Evolutionary conservation across 1,140 invertebrate species (phyloP).

Genomic region (Brachionus calyciflorus): DNA sequence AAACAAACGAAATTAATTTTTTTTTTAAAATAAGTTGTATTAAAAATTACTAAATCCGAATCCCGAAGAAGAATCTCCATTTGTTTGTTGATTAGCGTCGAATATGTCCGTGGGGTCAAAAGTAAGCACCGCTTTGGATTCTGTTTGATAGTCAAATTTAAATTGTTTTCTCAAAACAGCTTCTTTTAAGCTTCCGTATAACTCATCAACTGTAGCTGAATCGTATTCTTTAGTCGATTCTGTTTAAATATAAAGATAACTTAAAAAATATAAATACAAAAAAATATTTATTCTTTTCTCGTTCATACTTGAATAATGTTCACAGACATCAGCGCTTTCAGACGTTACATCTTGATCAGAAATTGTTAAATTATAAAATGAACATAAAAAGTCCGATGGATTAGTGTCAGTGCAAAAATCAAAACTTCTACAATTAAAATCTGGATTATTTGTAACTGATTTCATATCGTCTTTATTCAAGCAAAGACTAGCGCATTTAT

Average conservation of each 20-base stretch:
- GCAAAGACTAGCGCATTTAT: conserved; percentile 17
- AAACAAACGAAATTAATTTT: neutral
- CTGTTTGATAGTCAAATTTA: neutral
- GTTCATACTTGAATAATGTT: conserved; percentile 38
- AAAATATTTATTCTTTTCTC: neutral
- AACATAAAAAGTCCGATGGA: neutral
- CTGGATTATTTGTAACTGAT: neutral
- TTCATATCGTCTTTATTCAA: neutral
- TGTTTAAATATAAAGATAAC: neutral
- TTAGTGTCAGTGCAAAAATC: neutral
- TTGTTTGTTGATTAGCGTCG: too few relatives aligned
- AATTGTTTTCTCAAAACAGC: conserved; percentile 16
- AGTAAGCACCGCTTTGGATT: neutral
- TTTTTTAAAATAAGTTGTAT: neutral
- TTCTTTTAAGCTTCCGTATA: conserved; percentile 36
- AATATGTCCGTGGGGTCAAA: too few relatives aligned
- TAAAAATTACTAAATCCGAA: neutral
- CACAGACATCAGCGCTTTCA: neutral
- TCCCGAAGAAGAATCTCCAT: neutral
- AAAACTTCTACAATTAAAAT: conserved; percentile 35
- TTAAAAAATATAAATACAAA: too few relatives aligned
- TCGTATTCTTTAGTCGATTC: conserved; percentile 26
- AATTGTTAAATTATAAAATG: conserved; percentile 9
- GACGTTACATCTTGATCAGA: neutral
- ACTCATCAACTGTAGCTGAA: conserved; percentile 14